phyloP scores from a whole-genome alignment of 2,888 invertebrate genomes.

The Athalia rosae region DNA sequence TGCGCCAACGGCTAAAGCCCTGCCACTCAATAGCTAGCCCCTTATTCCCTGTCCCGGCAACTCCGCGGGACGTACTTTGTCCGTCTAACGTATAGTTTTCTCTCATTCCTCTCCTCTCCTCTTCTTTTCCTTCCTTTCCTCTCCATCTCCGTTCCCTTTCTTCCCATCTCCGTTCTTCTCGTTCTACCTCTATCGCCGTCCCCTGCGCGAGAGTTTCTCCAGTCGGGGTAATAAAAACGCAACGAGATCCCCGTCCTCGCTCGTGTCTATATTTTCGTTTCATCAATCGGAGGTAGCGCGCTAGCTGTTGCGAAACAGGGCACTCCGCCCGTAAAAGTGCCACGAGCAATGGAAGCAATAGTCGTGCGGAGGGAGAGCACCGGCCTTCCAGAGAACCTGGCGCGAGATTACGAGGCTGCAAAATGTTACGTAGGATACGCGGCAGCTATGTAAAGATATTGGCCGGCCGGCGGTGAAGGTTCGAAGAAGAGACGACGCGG shows the following conservation, averaged over 20 bases:
- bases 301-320: slow-evolving; percentile 40
- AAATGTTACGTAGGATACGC: slow-evolving; percentile 11
- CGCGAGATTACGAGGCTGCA: slow-evolving; percentile 25
- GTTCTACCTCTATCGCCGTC: neutral
- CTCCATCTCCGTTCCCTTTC: neutral
- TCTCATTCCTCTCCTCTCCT: neutral
- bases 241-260: slow-evolving; percentile 38
- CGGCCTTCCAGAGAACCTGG: slow-evolving; percentile 20
- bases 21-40: slow-evolving; percentile 38
- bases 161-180: neutral
- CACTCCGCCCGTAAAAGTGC: slow-evolving; percentile 33
- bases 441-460: neutral
- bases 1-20: slow-evolving; percentile 33
- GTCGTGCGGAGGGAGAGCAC: slow-evolving; percentile 16
- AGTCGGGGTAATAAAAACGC: slow-evolving; percentile 36
- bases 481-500: neutral
- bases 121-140: neutral
- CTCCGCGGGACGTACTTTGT: slow-evolving; percentile 26
- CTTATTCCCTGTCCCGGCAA: slow-evolving; percentile 23
- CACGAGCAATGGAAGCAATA: slow-evolving; percentile 33
- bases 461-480: slow-evolving; percentile 28
- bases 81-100: slow-evolving; percentile 10
- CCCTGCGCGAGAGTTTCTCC: slow-evolving; percentile 10
- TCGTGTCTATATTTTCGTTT: slow-evolving; percentile 36
- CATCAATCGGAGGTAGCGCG: slow-evolving; percentile 43